Percentiles rank a stretch among this genome's conserved stretches.
phyloP scores from a whole-genome alignment of 2,113 vertebrate species.

The Noturus placidus region DNA sequence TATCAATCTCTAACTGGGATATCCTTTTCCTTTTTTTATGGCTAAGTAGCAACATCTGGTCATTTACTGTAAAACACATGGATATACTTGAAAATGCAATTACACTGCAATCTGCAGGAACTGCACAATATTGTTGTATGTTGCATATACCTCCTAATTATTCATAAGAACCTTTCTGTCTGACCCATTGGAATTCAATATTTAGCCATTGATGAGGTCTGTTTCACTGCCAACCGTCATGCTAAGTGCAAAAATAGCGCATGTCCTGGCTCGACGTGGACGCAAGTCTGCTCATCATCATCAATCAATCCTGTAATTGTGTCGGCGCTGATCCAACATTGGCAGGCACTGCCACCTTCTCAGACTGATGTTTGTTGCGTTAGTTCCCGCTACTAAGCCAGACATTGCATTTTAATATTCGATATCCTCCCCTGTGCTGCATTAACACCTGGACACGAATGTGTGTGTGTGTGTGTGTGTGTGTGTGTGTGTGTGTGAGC shows the following conservation, averaged over 20 bases:
- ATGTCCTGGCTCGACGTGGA: constrained; percentile 4
- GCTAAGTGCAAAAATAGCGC: constrained; percentile 30
- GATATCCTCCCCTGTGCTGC: neutral
- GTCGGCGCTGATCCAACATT: constrained; percentile 1
- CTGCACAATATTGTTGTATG: neutral
- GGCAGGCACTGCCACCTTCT: neutral
- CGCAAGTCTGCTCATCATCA: constrained; percentile 20
- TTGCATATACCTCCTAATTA: constrained; percentile 3
- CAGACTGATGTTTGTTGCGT: constrained; percentile 2
- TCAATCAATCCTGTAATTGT: constrained; percentile 3
- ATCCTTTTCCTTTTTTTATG: neutral
- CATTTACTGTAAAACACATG: neutral
- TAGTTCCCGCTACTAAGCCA: neutral
- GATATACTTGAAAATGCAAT: neutral
- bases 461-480: too few relatives aligned
- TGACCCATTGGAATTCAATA: constrained; percentile 7
- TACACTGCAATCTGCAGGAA: neutral
- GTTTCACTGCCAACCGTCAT: constrained; percentile 30
- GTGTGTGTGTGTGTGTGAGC: neutral
- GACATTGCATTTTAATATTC: neutral
- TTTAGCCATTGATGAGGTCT: constrained; percentile 26
- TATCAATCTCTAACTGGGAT: neutral
- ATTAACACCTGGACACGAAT: neutral
- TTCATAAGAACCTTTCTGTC: neutral
- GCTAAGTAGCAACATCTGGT: neutral